Base-by-base conservation (phyloP, 2,113 vertebrate genomes). In the Nothocercus julius region DNA sequence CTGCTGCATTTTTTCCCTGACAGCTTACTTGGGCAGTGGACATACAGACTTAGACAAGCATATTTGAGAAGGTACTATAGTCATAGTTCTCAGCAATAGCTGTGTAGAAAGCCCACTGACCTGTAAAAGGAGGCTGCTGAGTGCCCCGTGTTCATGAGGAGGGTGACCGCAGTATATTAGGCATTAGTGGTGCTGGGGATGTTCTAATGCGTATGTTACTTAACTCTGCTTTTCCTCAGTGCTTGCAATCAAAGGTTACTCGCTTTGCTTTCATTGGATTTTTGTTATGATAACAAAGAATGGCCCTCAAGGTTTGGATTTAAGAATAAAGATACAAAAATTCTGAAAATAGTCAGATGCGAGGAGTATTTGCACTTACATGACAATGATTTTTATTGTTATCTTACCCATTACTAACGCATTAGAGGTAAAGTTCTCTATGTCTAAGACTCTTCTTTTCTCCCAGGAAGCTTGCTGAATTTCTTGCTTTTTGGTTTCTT, bases 51-150 rank as follows among this genome's bases (percentile, higher is more conserved):
- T 85, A 96, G 96, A 97, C 95, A 97, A 93, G 95, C 87, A 53
- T 95, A 90, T 85, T 85, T 92, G 85, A 97, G 82, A 95, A 96
- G 67, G 77, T 95, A 96, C 82, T 97, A 97, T 88, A 92, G 82
- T 95, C 97, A 81, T 96, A 94, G 93, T 97, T 96, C 89, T 96
- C 70, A 85, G 85, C 45, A 75, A 73, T 64, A 87, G 64, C 89
- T 95, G 88, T 87, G n/a, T 84, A 95, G 95, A 97, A 97, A 97
- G 98, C 42, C 45, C 96, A 93, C 10, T 98, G 98, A 97, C 97
- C 97, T 97, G 96, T 95, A 82, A 97, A 96, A 96, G 78, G 70
- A 40, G 51, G 81, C 75, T 96, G 85, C 91, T 19, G 73, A 96
- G 76, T 95, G 63, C 90, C 96, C 0, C 64, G 44, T 90, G 78